Evolutionary conservation across 2,797 vertebrate species (phyloP), one percentile per base, ranked within the genome.

Genomic region (Schizopygopsis pylzovi): DNA sequence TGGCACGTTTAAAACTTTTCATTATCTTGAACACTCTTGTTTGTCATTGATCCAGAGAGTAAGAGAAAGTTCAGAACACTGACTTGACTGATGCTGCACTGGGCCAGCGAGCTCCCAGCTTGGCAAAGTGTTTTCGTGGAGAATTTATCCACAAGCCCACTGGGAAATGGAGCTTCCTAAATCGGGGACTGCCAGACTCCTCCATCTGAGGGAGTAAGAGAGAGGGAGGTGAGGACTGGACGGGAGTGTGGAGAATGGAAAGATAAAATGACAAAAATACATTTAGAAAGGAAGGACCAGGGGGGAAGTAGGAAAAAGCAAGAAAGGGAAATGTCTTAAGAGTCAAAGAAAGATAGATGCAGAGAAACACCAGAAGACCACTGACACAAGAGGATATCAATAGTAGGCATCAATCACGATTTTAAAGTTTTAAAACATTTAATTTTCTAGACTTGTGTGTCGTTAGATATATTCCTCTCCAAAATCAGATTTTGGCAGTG

Each of bases 91-190:
- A 98, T 79, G 95, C 94, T 1, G 96, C 97, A 2, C 98, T 99
- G 79, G 98, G 98, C 97, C 98, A 98, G 80, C 97, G 96, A 49
- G 96, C 94, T 65, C 97, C 97, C 63, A 98, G 92, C 91, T 98
- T 98, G 89, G 97, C 97, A 92, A 98, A 96, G 91, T 98, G 97
- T 92, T 99, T 98, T 90, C 97, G 95, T 84, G 97, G 97, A 3
- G 97, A 98, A 92, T 98, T 98, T 92, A 98, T 98, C 97, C 98
- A 99, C 90, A 99, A 95, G 89, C 97, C 97, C 84, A 98, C 96
- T 4, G 97, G 97, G 93, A 98, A 97, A 91, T 98, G 96, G 61
- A 98, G 97, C 89, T 98, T 99, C 93, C 96, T 96, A 85, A 97
- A 96, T 61, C 97, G 97, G 90, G 97, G 97, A 94, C 97, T 98